These are phyloP conservation scores for Ridgeia piscesae DNA, from an alignment of 1,140 invertebrate species.

Conservation along the genomic window DNA sequence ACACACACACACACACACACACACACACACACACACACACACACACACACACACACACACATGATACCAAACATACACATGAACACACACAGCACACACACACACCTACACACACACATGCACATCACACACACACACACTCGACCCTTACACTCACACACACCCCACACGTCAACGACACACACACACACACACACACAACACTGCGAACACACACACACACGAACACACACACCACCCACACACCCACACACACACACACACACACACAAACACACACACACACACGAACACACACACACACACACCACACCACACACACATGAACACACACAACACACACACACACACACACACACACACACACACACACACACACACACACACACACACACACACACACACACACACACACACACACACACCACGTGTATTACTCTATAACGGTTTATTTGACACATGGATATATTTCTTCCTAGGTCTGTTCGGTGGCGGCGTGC, in stretches of 20 bases:
- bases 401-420: neutral
- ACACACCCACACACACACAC: no score
- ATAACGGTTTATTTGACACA: neutral
- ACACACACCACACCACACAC: neutral
- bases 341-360: conserved; percentile 3
- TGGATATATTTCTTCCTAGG: conserved; percentile 30
- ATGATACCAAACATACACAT: neutral
- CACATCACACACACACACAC: neutral
- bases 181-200: neutral
- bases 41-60: no score
- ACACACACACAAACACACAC: neutral
- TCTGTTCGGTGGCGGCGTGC: conserved; percentile 46
- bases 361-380: conserved; percentile 3
- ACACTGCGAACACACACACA: no score
- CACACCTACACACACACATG: neutral
- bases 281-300: neutral
- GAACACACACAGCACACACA: neutral
- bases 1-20: neutral
- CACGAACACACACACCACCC: no score
- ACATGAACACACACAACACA: neutral
- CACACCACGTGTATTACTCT: no score
- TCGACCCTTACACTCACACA: neutral
- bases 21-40: neutral
- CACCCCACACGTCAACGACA: neutral
- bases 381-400: neutral